These are phyloP conservation scores for Acrocephalus scirpaceus DNA, from an alignment of 2,797 vertebrate genomes.

Conservation along the genomic window DNA sequence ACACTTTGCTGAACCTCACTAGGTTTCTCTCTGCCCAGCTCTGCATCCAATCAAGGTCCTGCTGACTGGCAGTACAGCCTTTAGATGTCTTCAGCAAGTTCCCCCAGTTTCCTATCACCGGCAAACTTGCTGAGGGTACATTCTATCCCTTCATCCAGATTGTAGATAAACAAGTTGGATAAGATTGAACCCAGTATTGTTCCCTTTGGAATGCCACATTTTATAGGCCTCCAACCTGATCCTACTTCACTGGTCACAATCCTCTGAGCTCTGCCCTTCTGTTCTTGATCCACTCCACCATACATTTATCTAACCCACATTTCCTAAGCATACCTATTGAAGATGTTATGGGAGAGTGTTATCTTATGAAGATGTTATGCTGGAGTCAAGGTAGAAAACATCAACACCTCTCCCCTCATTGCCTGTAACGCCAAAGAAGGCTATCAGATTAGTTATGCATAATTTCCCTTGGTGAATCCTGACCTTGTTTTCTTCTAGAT, in stretches of 20 bases:
- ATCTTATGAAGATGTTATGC: background rate
- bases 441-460: background rate
- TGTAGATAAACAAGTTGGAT: background rate
- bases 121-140: background rate
- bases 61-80: background rate
- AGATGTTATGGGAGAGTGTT: background rate
- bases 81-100: background rate
- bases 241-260: background rate
- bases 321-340: background rate
- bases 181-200: background rate
- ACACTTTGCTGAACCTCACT: background rate
- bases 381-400: background rate
- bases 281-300: background rate
- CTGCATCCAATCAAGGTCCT: background rate
- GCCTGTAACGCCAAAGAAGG: background rate
- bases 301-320: background rate
- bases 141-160: rapidly evolving
- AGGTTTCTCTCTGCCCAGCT: background rate
- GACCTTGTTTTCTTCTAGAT: background rate
- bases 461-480: background rate
- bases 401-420: background rate
- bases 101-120: background rate
- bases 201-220: rapidly evolving
- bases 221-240: background rate
- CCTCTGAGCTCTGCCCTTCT: background rate